A percentile compares a stretch with the other conserved stretches of the same genome.
Evolutionary conservation across 2,888 invertebrate genomes (phyloP).

Genomic region (Campopleginae sp.): DNA sequence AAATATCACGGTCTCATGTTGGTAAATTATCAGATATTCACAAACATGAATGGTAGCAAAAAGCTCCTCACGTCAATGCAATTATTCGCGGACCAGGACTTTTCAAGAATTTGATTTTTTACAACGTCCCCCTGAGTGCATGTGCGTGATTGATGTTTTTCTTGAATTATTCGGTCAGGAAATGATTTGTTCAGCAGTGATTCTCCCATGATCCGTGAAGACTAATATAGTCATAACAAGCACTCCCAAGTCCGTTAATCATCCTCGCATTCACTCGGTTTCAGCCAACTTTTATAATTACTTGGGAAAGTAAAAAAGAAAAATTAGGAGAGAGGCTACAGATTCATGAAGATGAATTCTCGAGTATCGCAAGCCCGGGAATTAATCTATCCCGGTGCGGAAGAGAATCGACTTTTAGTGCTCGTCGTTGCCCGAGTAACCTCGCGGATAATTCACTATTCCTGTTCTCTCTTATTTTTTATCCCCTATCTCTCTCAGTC

Average conservation of each 20-base stretch:
- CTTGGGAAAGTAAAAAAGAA: background rate
- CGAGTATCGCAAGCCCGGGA: constrained; percentile 10
- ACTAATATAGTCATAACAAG: background rate
- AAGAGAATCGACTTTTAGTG: constrained; percentile 40
- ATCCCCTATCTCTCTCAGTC: background rate
- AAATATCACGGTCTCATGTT: too few species aligned
- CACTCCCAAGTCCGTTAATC: background rate
- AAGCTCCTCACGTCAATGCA: background rate
- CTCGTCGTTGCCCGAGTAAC: constrained; percentile 44
- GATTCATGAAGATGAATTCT: constrained; percentile 40
- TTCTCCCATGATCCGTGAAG: background rate
- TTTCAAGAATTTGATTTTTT: background rate
- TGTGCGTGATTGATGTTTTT: background rate
- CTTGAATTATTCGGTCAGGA: background rate
- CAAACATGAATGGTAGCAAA: background rate
- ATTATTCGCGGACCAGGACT: background rate
- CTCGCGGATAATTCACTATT: constrained; percentile 44
- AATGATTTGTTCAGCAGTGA: background rate
- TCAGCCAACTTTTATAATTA: background rate
- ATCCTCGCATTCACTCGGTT: background rate
- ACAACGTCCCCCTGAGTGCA: background rate
- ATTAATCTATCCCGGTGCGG: constrained; percentile 37
- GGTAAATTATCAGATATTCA: background rate
- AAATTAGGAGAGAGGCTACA: background rate
- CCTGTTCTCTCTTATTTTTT: constrained; percentile 3